Conservation (phyloP, 2,888 invertebrate species). For the Dasysyrphus albostriatus region DNA sequence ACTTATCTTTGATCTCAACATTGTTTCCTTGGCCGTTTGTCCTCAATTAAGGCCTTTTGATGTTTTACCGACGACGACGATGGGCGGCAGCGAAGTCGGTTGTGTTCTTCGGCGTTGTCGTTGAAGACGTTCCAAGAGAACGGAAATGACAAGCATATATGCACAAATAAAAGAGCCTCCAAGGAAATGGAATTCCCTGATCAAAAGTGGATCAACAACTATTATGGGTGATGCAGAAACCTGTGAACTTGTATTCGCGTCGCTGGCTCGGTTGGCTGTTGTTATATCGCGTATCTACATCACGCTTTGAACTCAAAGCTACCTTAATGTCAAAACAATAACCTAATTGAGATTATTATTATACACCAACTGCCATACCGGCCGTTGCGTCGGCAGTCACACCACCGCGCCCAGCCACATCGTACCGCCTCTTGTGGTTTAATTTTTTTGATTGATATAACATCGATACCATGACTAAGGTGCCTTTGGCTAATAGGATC, state of each 20-base stretch:
- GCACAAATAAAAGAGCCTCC: conserved; percentile 17
- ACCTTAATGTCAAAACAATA: conserved; percentile 68
- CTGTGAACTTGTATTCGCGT: conserved; percentile 3
- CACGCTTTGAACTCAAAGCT: conserved; percentile 29
- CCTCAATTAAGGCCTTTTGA: conserved; percentile 38
- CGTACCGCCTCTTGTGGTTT: conserved; percentile 32
- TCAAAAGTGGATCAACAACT: conserved; percentile 44
- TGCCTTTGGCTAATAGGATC: conserved; percentile 46
- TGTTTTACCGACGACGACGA: neutral
- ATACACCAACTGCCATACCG: neutral
- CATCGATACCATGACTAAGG: conserved; percentile 53
- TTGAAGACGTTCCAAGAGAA: conserved; percentile 3
- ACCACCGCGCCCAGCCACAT: neutral
- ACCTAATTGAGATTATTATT: conserved; percentile 50
- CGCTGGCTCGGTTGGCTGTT: neutral
- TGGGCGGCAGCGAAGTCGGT: neutral
- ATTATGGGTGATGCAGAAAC: conserved; percentile 1
- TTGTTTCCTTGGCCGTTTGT: conserved; percentile 28
- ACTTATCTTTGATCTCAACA: conserved; percentile 19
- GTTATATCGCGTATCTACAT: conserved; percentile 17
- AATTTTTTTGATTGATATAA: conserved; percentile 60
- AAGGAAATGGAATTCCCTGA: conserved; percentile 42
- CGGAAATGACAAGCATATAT: conserved; percentile 38
- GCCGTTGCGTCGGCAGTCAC: neutral
- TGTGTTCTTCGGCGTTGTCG: neutral